Percentiles rank a stretch among this genome's conserved stretches.
These are phyloP conservation scores for Bombus breviceps DNA, from an alignment of 1,140 invertebrate species.

Conservation along the genomic window DNA sequence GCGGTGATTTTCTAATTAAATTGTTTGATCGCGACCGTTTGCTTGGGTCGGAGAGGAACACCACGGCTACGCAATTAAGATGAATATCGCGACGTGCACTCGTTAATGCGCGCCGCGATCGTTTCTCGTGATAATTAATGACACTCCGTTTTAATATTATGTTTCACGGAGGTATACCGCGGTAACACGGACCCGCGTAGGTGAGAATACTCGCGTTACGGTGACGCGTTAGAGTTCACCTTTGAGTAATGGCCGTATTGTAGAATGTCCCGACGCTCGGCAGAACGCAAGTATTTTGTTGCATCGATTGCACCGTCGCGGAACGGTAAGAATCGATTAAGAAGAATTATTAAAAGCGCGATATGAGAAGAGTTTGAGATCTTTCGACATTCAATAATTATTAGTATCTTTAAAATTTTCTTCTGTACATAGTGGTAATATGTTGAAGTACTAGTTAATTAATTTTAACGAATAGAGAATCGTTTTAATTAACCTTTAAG, in stretches of 20 bases:
- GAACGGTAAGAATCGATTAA: background rate
- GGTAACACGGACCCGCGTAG: too few species aligned
- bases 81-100: background rate
- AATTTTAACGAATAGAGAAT: background rate
- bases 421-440: background rate
- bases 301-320: too few species aligned
- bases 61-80: slow-evolving; percentile 19
- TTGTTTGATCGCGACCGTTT: slow-evolving; percentile 3
- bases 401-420: background rate
- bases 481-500: background rate
- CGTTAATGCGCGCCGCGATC: slow-evolving; percentile 3
- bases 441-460: background rate
- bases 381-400: background rate
- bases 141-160: slow-evolving; percentile 14
- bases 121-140: slow-evolving; percentile 24
- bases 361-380: background rate
- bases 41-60: background rate
- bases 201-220: background rate
- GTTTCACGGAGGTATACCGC: background rate
- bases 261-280: too few species aligned
- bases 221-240: background rate
- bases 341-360: background rate
- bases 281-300: too few species aligned
- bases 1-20: slow-evolving; percentile 39
- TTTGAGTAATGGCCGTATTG: too few species aligned